Evolutionary conservation across 2,113 vertebrate genomes (phyloP), one percentile per base, ranked within the genome.

Genomic region (Serilophus lunatus): DNA sequence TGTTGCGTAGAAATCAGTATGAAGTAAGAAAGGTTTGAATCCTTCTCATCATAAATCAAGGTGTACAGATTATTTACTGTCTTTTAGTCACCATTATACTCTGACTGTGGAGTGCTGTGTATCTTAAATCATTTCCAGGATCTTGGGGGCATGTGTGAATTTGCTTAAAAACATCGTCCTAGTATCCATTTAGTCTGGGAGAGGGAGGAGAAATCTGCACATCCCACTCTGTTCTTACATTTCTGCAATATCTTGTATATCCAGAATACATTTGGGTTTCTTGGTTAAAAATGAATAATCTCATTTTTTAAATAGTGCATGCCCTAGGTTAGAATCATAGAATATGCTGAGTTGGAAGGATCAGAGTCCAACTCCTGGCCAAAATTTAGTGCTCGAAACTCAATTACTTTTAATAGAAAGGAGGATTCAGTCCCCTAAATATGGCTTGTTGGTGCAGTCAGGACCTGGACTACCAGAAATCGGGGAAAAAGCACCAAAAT

Each of bases 171-270:
- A 54, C 0, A 0, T 3, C 61, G 68, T 77, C 7, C 22, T 66
- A 18, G 5, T 44, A 42, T 42, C 20, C 7, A 7, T 44, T 54
- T 25, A 59, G 22, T 63, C 35, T 71, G 56, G 13, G 35, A 84
- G 44, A 74, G 3, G 9, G 28, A 90, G 35, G 35, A 81, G 56
- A 93, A 81, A 50, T 60, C 33, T 40, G 14, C 7, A 6, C 0
- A 0, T 42, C 10, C 80, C 0, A 0, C 24, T 66, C 20, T 72
- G 50, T 8, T 47, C 79, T 72, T 84, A 9, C 3, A 28, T 29
- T 16, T 29, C n/a, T 77, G 50, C 31, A 57, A 45, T 10, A 76
- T 63, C n/a, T 59, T 9, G 7, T 57, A 25, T 64, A 51, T 57
- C 15, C 19, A 35, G 16, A 42, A 65, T 66, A 72, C 36, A 4